Evolutionary conservation across 2,113 vertebrate genomes (phyloP).

Genomic region (Siniperca knerii): DNA sequence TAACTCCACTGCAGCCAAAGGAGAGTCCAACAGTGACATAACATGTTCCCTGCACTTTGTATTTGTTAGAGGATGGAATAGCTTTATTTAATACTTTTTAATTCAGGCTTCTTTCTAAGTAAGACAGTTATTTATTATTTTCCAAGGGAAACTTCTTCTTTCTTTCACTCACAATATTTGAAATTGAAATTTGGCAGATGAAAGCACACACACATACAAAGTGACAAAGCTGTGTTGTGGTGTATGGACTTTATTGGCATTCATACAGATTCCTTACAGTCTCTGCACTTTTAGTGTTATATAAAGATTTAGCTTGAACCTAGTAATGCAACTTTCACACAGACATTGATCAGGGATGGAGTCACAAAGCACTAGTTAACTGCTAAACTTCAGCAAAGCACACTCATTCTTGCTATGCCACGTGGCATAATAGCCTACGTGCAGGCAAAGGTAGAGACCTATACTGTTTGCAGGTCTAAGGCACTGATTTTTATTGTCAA

Average conservation of each 20-base stretch:
- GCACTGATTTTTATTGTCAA: conserved; percentile 80
- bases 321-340: conserved; percentile 74
- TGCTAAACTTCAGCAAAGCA: conserved; percentile 59
- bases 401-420: conserved; percentile 47
- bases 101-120: background rate
- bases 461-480: conserved; percentile 80
- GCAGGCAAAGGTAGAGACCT: conserved; percentile 66
- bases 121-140: background rate
- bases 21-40: background rate
- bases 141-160: background rate
- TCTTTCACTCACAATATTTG: background rate
- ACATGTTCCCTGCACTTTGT: background rate
- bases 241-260: conserved; percentile 83
- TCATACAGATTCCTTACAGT: conserved; percentile 75
- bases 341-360: conserved; percentile 50
- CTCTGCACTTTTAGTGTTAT: conserved; percentile 70
- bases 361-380: conserved; percentile 62
- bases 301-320: conserved; percentile 66
- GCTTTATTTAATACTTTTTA: background rate
- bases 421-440: conserved; percentile 13
- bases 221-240: conserved; percentile 33
- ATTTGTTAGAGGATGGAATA: background rate
- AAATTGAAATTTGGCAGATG: conserved; percentile 1
- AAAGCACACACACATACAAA: conserved; percentile 13
- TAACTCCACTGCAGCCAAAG: background rate